A percentile compares a stretch with the other conserved stretches of the same genome.
These are phyloP conservation scores for Physeter macrocephalus DNA, from an alignment of 2,113 vertebrate genomes.

Conservation along the genomic window DNA sequence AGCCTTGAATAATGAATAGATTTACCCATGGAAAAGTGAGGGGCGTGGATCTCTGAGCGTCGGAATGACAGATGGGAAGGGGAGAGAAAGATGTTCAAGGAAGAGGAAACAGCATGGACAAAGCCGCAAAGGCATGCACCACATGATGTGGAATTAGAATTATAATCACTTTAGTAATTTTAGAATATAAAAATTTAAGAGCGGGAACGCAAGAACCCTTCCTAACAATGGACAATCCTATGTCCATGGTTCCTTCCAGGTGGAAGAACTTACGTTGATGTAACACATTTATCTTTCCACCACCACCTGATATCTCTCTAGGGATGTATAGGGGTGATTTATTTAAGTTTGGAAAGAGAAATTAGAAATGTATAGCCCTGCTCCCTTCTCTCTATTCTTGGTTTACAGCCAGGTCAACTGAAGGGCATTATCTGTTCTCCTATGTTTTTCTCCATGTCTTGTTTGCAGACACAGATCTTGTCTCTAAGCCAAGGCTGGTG, in stretches of 20 bases:
- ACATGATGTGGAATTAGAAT: not conserved
- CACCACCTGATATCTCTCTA: not conserved
- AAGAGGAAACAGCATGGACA: not conserved
- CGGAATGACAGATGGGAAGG: too few relatives aligned
- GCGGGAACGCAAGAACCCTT: not conserved
- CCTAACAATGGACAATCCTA: not conserved
- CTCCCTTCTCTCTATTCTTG: not conserved
- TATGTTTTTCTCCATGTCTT: not conserved
- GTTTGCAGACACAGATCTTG: not conserved
- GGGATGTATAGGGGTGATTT: accelerated
- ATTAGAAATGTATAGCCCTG: not conserved
- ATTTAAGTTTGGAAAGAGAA: not conserved
- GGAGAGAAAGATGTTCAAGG: not conserved
- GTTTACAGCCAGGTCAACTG: not conserved
- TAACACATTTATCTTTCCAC: not conserved
- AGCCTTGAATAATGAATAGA: not conserved
- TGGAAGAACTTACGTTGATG: not conserved
- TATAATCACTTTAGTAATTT: not conserved
- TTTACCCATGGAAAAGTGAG: not conserved
- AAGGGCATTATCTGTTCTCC: not conserved
- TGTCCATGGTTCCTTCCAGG: not conserved
- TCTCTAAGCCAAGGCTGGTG: not conserved
- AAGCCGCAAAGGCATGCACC: not conserved
- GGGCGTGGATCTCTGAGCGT: not conserved
- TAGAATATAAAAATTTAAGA: not conserved